phyloP scores from a whole-genome alignment of 2,797 vertebrate species.

The Poeciliopsis gracilis region DNA sequence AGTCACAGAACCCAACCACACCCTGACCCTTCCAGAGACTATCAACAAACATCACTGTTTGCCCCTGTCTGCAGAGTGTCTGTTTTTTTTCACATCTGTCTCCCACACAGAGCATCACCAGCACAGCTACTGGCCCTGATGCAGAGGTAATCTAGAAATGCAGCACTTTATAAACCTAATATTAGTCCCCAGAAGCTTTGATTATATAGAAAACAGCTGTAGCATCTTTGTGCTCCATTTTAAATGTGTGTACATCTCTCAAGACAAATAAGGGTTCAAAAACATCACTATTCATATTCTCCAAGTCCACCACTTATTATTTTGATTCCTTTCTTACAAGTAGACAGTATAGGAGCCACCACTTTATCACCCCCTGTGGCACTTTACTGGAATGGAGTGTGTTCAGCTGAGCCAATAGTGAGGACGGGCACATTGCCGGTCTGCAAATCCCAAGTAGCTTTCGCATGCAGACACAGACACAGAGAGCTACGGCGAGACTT shows the following conservation, averaged over 20 bases:
- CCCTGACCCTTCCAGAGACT: neutral
- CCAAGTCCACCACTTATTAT: neutral
- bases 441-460: too few species aligned
- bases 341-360: neutral
- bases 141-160: neutral
- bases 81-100: neutral
- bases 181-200: neutral
- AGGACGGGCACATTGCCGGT: neutral
- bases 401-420: neutral
- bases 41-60: conserved; percentile 5
- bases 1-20: neutral
- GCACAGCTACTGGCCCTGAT: neutral
- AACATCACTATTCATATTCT: neutral
- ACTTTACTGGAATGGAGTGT: neutral
- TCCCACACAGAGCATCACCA: neutral
- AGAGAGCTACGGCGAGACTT: too few species aligned
- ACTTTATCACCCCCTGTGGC: neutral
- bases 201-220: neutral
- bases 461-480: too few species aligned
- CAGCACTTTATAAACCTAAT: neutral
- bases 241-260: neutral
- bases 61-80: neutral
- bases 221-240: neutral
- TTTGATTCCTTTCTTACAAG: neutral
- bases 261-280: neutral